These are phyloP conservation scores for Tortrix viridana DNA, from an alignment of 2,888 invertebrate genomes.

Conservation along the genomic window DNA sequence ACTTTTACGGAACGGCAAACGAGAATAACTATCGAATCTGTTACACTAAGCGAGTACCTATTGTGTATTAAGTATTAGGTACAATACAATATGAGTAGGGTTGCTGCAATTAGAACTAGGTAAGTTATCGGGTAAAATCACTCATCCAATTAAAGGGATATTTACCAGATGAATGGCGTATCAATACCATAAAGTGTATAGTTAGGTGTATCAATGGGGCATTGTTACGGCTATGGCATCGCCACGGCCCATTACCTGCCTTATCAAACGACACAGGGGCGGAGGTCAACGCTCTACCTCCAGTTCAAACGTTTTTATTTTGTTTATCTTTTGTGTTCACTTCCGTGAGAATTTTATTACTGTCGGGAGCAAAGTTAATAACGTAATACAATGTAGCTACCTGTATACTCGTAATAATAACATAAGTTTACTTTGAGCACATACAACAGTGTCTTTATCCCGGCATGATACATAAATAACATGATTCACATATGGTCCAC, in stretches of 20 bases:
- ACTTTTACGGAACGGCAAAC: slow-evolving; percentile 32
- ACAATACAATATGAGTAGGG: neutral
- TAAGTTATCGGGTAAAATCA: slow-evolving; percentile 15
- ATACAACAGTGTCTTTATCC: too few relatives aligned
- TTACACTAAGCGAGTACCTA: neutral
- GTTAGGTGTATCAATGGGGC: slow-evolving; percentile 34
- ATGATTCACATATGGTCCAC: too few relatives aligned
- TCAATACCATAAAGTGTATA: slow-evolving; percentile 34
- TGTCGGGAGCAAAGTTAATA: neutral
- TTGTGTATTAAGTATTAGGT: neutral
- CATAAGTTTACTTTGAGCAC: too few relatives aligned
- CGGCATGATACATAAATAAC: too few relatives aligned
- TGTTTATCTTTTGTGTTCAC: slow-evolving; percentile 28
- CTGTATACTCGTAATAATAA: too few relatives aligned
- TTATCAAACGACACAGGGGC: slow-evolving; percentile 35
- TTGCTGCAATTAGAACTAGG: neutral
- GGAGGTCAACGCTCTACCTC: slow-evolving; percentile 35
- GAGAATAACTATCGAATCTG: slow-evolving; percentile 24
- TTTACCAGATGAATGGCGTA: slow-evolving; percentile 35
- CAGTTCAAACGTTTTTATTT: slow-evolving; percentile 29
- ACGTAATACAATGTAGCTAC: too few relatives aligned
- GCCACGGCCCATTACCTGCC: slow-evolving; percentile 34
- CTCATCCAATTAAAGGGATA: slow-evolving; percentile 32
- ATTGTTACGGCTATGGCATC: slow-evolving; percentile 29
- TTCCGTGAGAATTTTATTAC: slow-evolving; percentile 22